Base-by-base conservation (phyloP, 2,888 invertebrate genomes). In the Agrotis ipsilon region DNA sequence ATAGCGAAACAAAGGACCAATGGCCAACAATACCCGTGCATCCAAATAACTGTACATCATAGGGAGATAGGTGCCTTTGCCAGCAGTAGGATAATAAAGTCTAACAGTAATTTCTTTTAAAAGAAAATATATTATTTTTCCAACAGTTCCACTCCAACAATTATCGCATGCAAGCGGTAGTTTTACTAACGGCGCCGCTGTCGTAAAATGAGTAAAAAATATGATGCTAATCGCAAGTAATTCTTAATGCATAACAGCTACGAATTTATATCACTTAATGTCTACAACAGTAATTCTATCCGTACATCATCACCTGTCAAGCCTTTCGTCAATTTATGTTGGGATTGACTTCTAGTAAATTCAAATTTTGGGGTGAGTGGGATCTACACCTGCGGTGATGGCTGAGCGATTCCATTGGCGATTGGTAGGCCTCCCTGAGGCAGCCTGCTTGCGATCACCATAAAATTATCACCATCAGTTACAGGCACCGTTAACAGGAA, bases 151-250 rank as follows among this genome's bases (percentile, higher is more conserved):
- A 55, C 48, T 46, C 1, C 52, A 76, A 48, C 51, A 61, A 71
- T 48, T n/a, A 71, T 65, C 43, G 64, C 72, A 71, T 77, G 72
- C 32, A 27, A 48, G 24, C 57, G 11, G 13, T 16, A 62, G 45
- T 24, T 49, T 57, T 39, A 52, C 21, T 51, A 49, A 51, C 32
- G 18, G 60, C 48, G 19, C 24, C 57, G 45, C 19, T n/a, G 45
- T 32, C 48, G 43, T 46, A 32, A 19, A 64, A 51, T 45, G 39
- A 62, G 6, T 70, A 61, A 71, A 70, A 60, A 46, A 5, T 16
- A 16, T 46, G 9, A 46, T 27, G 39, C 16, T 43, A 21, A 51
- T 39, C n/a, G 16, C 7, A 24, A 27, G 16, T 68, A 48, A 32
- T 32, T 32, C 9, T 7, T 68, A 49, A 49, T 54, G 32, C 9